Percentiles rank a stretch among this genome's conserved stretches.
Evolutionary conservation across 2,113 vertebrate genomes (phyloP).

Genomic region (Gymnobelideus leadbeateri): DNA sequence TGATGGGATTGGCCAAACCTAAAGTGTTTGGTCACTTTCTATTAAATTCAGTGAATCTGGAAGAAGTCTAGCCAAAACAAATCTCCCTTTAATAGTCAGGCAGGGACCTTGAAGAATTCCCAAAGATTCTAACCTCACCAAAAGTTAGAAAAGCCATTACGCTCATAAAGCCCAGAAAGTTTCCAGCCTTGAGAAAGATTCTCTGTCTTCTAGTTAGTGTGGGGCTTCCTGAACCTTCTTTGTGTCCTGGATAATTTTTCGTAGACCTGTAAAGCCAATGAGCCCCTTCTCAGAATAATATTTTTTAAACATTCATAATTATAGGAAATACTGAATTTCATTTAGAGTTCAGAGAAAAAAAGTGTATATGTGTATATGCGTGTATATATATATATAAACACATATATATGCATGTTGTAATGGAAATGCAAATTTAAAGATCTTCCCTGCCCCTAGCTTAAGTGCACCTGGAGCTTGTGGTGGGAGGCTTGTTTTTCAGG

Average conservation of each 20-base stretch:
- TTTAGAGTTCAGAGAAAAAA: background rate
- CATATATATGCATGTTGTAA: no score
- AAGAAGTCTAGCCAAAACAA: slow-evolving; percentile 28
- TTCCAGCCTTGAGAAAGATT: background rate
- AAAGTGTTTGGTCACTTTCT: background rate
- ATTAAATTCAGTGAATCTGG: background rate
- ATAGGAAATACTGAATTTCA: background rate
- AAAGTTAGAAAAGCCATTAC: slow-evolving; percentile 65
- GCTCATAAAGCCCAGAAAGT: slow-evolving; percentile 42
- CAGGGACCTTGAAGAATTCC: slow-evolving; percentile 38
- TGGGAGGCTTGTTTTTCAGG: no score
- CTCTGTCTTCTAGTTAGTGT: background rate
- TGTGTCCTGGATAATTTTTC: slow-evolving; percentile 48
- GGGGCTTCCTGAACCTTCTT: background rate
- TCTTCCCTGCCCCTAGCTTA: no score
- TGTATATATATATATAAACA: background rate
- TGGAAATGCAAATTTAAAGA: no score
- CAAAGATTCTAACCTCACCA: slow-evolving; percentile 20
- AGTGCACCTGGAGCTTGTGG: no score
- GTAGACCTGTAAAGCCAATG: slow-evolving; percentile 55
- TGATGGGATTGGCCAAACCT: background rate
- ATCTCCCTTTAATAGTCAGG: slow-evolving; percentile 49
- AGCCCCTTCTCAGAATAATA: background rate
- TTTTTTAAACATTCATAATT: background rate
- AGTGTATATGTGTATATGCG: background rate